Conservation (phyloP, 2,888 invertebrate genomes). For the Syrista parreyssii region DNA sequence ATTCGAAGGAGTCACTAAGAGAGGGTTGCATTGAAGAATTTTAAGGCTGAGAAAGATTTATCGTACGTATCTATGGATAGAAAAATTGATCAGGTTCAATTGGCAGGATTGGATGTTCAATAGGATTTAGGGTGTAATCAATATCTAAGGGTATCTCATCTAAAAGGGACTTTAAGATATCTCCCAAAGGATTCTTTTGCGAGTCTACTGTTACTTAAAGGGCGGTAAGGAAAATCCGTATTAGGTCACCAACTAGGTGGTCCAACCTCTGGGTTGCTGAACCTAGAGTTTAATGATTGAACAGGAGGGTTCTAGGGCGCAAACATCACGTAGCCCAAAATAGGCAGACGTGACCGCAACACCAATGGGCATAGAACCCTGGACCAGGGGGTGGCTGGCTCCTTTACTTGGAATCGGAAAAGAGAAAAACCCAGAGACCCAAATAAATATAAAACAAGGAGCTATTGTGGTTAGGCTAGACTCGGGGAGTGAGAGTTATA, state of each 20-base stretch:
- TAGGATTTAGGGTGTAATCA: neutral
- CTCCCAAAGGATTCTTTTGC: neutral
- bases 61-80: neutral
- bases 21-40: neutral
- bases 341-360: constrained; percentile 60
- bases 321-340: constrained; percentile 62
- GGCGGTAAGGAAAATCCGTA: constrained; percentile 4
- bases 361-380: constrained; percentile 30
- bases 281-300: constrained; percentile 53
- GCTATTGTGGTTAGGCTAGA: constrained; percentile 31
- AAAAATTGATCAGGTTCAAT: neutral
- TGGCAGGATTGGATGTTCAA: neutral
- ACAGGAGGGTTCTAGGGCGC: constrained; percentile 40
- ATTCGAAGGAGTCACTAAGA: neutral
- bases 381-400: neutral
- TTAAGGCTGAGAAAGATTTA: neutral
- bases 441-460: constrained; percentile 41
- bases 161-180: constrained; percentile 9
- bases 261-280: neutral
- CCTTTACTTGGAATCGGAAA: neutral
- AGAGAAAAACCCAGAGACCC: constrained; percentile 30
- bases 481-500: neutral
- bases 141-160: constrained; percentile 19
- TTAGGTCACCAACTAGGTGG: neutral
- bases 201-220: constrained; percentile 8